Conservation (phyloP, 2,113 vertebrate genomes). For the Gorsachius goisagi region DNA sequence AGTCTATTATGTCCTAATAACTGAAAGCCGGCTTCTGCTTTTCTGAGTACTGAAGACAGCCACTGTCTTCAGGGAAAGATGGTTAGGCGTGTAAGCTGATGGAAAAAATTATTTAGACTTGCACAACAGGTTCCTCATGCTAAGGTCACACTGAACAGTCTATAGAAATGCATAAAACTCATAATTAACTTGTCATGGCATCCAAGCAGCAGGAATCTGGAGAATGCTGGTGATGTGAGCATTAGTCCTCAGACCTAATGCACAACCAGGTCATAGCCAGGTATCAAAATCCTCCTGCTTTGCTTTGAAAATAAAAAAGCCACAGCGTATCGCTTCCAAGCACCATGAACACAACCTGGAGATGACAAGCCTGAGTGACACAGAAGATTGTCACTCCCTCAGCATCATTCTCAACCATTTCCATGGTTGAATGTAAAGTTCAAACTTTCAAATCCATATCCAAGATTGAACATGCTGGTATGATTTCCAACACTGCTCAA, state of each 20-base stretch:
- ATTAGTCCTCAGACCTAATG: neutral
- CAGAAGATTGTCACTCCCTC: neutral
- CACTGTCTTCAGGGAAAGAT: neutral
- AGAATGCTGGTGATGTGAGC: neutral
- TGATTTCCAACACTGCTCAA: neutral
- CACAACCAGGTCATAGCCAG: neutral
- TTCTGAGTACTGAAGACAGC: neutral
- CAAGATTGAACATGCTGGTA: neutral
- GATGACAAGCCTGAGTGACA: neutral
- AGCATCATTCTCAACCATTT: neutral
- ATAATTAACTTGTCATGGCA: rapidly evolving
- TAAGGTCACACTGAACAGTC: neutral
- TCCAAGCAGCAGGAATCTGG: neutral
- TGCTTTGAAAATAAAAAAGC: neutral
- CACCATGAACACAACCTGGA: neutral
- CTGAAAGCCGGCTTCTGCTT: neutral
- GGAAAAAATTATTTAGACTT: neutral
- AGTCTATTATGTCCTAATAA: neutral
- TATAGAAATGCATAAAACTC: neutral
- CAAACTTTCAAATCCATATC: neutral
- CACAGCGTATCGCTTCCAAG: rapidly evolving
- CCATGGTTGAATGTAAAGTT: neutral
- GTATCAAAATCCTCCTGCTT: neutral
- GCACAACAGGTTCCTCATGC: neutral
- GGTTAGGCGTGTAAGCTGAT: neutral